These are phyloP conservation scores for Pangasius sanitwongsei DNA, from an alignment of 2,797 vertebrate genomes.

Conservation along the genomic window DNA sequence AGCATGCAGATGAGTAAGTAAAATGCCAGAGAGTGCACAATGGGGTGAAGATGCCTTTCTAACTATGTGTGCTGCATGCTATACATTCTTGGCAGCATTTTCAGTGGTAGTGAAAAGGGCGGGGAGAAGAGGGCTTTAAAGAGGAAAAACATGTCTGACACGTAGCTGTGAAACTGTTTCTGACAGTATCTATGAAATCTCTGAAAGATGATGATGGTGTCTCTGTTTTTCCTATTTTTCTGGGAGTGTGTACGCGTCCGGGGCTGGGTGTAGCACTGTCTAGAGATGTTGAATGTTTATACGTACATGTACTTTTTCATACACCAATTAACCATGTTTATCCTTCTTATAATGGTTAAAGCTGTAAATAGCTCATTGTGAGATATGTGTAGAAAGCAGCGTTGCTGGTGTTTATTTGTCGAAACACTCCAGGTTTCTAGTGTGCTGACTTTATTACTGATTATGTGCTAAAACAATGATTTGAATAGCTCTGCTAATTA, in stretches of 20 bases:
- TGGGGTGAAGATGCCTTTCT: neutral
- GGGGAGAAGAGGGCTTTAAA: neutral
- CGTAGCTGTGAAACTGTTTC: neutral
- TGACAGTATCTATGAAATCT: neutral
- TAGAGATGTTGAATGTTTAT: neutral
- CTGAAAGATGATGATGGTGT: neutral
- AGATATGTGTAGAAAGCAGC: neutral
- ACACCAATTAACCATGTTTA: neutral
- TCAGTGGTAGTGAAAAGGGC: neutral
- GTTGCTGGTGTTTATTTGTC: neutral
- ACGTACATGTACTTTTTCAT: neutral
- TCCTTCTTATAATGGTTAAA: neutral
- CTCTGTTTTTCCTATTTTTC: neutral
- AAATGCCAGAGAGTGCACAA: neutral
- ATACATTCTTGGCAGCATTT: neutral
- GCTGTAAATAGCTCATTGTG: neutral
- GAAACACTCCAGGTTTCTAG: neutral
- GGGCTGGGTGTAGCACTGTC: neutral
- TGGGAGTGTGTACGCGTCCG: neutral
- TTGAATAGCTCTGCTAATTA: neutral
- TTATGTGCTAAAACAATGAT: neutral
- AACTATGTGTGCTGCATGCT: neutral
- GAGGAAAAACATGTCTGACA: constrained; percentile 31
- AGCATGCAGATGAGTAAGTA: neutral
- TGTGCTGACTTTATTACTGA: neutral